A percentile compares a stretch with the other conserved stretches of the same genome.
These are phyloP conservation scores for Synanthedon vespiformis DNA, from an alignment of 2,888 invertebrate genomes.

Conservation along the genomic window DNA sequence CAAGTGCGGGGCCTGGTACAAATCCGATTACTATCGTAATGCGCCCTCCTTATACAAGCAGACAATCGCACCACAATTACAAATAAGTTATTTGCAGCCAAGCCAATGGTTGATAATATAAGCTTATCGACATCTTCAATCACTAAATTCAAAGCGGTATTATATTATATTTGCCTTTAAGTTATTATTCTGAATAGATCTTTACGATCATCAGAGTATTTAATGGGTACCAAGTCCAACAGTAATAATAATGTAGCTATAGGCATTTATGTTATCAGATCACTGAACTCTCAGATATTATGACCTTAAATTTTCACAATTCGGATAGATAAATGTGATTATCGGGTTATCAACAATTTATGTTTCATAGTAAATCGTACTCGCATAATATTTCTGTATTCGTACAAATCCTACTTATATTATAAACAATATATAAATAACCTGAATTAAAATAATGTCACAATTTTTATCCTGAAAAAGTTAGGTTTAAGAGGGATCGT, in stretches of 20 bases:
- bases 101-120: constrained; percentile 37
- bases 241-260: too few relatives aligned
- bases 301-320: too few relatives aligned
- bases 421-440: too few relatives aligned
- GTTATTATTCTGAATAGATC: constrained; percentile 1
- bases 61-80: constrained; percentile 43
- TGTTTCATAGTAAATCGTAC: too few relatives aligned
- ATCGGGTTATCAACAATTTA: too few relatives aligned
- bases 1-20: constrained; percentile 19
- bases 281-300: neutral
- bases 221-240: too few relatives aligned
- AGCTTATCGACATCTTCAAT: constrained; percentile 37
- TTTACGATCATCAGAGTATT: neutral
- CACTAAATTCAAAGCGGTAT: constrained; percentile 34
- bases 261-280: neutral
- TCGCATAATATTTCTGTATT: too few relatives aligned
- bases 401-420: too few relatives aligned
- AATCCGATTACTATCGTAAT: constrained; percentile 36
- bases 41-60: constrained; percentile 27
- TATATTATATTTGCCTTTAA: constrained; percentile 11
- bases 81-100: constrained; percentile 45
- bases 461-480: too few relatives aligned
- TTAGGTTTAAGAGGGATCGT: too few relatives aligned
- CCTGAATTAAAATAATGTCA: too few relatives aligned
- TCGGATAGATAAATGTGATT: too few relatives aligned